Conservation (phyloP, 2,888 invertebrate species). For the Cephus spinipes region DNA sequence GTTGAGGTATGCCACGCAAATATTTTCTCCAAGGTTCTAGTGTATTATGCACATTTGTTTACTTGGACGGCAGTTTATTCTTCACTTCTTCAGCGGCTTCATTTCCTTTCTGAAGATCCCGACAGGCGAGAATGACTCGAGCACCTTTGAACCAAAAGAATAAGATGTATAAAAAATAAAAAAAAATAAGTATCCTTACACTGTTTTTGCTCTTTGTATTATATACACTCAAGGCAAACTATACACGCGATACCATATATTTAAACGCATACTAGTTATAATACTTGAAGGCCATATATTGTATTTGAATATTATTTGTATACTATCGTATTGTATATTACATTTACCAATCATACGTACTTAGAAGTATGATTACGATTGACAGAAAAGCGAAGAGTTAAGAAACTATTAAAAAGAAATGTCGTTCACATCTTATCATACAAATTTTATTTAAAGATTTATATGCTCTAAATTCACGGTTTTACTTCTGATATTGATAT, state of each 20-base stretch:
- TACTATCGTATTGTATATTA: too few relatives aligned
- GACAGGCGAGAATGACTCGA: slow-evolving; percentile 68
- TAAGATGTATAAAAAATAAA: slow-evolving; percentile 25
- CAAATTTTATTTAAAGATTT: not conserved
- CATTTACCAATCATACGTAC: too few relatives aligned
- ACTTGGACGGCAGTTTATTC: slow-evolving; percentile 45
- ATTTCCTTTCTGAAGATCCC: slow-evolving; percentile 66
- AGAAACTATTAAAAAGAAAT: too few relatives aligned
- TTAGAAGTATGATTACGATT: too few relatives aligned
- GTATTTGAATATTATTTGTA: too few relatives aligned
- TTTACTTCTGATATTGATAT: not conserved
- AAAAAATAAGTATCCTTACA: not conserved
- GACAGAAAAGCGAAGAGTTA: too few relatives aligned
- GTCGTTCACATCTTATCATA: not conserved
- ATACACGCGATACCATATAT: not conserved
- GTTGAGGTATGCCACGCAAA: not conserved
- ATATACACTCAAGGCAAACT: not conserved
- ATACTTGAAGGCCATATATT: not conserved
- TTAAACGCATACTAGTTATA: not conserved
- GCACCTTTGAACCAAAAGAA: slow-evolving; percentile 41
- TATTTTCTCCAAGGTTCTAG: not conserved
- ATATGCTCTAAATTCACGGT: not conserved
- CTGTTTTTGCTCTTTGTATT: not conserved
- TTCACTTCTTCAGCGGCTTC: slow-evolving; percentile 65
- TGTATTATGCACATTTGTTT: slow-evolving; percentile 16